Evolutionary conservation across 2,797 vertebrate species (phyloP).

Genomic region (Xenopus petersii): DNA sequence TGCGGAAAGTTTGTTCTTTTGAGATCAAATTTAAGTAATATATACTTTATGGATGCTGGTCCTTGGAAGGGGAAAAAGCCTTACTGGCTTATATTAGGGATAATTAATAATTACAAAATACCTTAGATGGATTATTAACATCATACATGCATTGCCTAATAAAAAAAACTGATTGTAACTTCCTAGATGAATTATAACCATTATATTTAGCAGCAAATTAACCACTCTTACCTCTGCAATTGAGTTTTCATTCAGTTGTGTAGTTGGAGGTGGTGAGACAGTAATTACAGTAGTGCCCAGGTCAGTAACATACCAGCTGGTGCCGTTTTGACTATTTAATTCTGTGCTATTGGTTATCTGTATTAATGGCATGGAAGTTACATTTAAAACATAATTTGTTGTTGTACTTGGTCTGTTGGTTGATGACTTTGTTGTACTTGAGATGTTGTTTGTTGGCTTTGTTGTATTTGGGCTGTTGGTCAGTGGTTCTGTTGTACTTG

Average conservation of each 20-base stretch:
- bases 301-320: conserved; percentile 31
- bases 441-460: neutral
- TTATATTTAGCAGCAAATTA: neutral
- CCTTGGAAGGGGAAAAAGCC: too few relatives aligned
- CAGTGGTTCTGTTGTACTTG: too few relatives aligned
- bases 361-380: conserved; percentile 49
- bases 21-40: too few relatives aligned
- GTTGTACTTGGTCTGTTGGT: conserved; percentile 9
- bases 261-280: conserved; percentile 50
- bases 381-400: conserved; percentile 1
- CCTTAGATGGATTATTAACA: too few relatives aligned
- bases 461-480: neutral
- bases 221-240: conserved; percentile 64
- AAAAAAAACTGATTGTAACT: too few relatives aligned
- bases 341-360: conserved; percentile 53
- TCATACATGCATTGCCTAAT: too few relatives aligned
- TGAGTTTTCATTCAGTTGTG: conserved; percentile 52
- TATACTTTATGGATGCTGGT: too few relatives aligned
- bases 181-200: neutral
- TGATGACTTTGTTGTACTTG: conserved; percentile 6
- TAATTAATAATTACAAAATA: too few relatives aligned
- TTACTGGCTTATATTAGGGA: too few relatives aligned
- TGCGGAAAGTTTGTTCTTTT: too few relatives aligned
- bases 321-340: conserved; percentile 18
- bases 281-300: conserved; percentile 50